These are phyloP conservation scores for Hylia prasina DNA, from an alignment of 2,113 vertebrate genomes.

Conservation along the genomic window DNA sequence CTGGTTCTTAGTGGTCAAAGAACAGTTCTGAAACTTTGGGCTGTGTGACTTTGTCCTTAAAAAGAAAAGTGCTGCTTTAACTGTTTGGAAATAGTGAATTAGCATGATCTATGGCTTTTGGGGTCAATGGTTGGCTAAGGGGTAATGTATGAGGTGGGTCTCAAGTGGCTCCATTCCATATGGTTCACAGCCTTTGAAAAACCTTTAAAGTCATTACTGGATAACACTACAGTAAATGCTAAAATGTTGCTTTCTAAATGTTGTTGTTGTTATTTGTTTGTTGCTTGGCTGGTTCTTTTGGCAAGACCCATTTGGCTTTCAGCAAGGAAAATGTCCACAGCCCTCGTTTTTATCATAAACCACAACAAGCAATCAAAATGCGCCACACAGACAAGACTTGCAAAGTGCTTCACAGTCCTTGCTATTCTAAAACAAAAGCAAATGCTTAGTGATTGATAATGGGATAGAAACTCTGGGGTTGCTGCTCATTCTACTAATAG, in stretches of 20 bases:
- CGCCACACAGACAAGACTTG: neutral
- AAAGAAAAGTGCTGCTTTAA: neutral
- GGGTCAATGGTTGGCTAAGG: neutral
- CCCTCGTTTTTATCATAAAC: neutral
- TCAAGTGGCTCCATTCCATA: neutral
- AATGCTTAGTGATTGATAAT: neutral
- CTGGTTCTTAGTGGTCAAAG: neutral
- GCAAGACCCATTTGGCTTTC: neutral
- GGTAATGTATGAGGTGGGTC: neutral
- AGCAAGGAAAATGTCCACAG: neutral
- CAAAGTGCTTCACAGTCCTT: neutral
- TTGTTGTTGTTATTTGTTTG: neutral
- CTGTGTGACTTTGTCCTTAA: neutral
- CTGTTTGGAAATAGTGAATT: neutral
- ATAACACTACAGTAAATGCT: neutral
- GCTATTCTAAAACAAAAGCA: neutral
- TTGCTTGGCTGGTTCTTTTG: neutral
- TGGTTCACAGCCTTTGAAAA: neutral
- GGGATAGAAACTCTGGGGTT: neutral
- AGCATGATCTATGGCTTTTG: neutral
- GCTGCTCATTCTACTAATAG: neutral
- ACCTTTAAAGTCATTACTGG: neutral
- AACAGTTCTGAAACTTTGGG: neutral
- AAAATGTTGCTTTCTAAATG: neutral
- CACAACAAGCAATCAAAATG: neutral